Evolutionary conservation across 2,888 invertebrate genomes (phyloP).

Genomic region (Parnassius glacialis): DNA sequence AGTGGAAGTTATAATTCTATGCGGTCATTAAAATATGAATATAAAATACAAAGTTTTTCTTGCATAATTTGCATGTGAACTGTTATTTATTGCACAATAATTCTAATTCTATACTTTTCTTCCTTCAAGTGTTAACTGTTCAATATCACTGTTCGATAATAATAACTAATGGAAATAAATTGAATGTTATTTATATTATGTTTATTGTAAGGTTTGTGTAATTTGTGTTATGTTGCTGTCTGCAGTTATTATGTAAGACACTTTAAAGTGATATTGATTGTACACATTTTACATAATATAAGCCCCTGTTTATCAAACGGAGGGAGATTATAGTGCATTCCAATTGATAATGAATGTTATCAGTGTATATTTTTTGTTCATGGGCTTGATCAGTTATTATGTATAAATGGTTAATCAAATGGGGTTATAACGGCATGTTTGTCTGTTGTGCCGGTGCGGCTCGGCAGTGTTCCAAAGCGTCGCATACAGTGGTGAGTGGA

Average conservation of each 20-base stretch:
- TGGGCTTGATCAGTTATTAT: neutral
- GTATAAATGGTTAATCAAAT: slow-evolving; percentile 15
- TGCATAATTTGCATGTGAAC: slow-evolving; percentile 21
- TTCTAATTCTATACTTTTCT: neutral
- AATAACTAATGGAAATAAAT: neutral
- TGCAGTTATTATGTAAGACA: neutral
- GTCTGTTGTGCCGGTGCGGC: slow-evolving; percentile 78
- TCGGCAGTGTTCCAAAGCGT: slow-evolving; percentile 95
- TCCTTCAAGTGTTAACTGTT: neutral
- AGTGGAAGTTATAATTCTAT: too few relatives aligned
- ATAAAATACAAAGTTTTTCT: neutral
- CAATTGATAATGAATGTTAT: neutral
- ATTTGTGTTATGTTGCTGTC: slow-evolving; percentile 4
- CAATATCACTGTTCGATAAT: slow-evolving; percentile 1
- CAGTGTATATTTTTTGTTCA: too few relatives aligned
- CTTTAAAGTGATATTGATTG: too few relatives aligned
- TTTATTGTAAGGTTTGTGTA: slow-evolving; percentile 6
- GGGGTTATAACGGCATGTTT: slow-evolving; percentile 74
- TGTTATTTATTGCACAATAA: slow-evolving; percentile 16
- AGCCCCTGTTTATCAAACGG: too few relatives aligned
- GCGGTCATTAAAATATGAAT: too few relatives aligned
- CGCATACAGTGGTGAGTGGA: slow-evolving; percentile 96
- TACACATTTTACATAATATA: too few relatives aligned
- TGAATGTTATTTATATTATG: slow-evolving; percentile 13
- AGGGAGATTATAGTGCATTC: neutral